Base-by-base conservation (phyloP, 2,888 invertebrate genomes). In the Camponotus fellah region DNA sequence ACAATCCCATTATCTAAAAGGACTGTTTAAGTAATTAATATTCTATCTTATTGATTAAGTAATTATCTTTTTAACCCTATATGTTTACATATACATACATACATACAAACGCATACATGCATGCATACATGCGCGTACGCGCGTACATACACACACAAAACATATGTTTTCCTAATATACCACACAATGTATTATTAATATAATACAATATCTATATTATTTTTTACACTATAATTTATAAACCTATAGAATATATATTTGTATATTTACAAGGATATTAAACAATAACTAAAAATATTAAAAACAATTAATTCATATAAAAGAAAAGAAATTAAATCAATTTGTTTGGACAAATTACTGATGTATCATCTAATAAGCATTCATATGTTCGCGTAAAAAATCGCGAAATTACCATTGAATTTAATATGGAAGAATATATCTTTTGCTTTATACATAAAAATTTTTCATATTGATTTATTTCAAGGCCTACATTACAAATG, bases 151-250 rank as follows among this genome's bases (percentile, higher is more conserved):
- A 56, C 82, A 65, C 82, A 66, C 86, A 17, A 82, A 86, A 74
- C 84, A 62, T 85, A 89, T 88, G 85, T 88, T 82, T 91, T 91
- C 90, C 89, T 91, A 92, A 92, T 92, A 93, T 93, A 93, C 93
- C 92, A 93, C 92, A 93, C 93, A 92, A 92, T 90, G 89, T 79
- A 69, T 93, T 92, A 94, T 92, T 92, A 92, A 91, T 94, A 94
- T 94, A 91, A 92, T 94, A 94, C 94, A 94, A 90, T 94, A 93
- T 93, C 40, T 77, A 92, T 93, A 93, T 94, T 93, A 93, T 93
- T 91, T 26, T 93, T 93, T 92, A 94, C 92, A 92, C 90, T 92
- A 91, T 91, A 92, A 89, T 88, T 92, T 94, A 94, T 87, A 90
- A 92, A 92, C 89, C 92, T 94, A 93, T 92, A 91, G 92, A 93